Conservation (phyloP, 2,888 invertebrate species). For the Caenorhabditis wallacei region DNA sequence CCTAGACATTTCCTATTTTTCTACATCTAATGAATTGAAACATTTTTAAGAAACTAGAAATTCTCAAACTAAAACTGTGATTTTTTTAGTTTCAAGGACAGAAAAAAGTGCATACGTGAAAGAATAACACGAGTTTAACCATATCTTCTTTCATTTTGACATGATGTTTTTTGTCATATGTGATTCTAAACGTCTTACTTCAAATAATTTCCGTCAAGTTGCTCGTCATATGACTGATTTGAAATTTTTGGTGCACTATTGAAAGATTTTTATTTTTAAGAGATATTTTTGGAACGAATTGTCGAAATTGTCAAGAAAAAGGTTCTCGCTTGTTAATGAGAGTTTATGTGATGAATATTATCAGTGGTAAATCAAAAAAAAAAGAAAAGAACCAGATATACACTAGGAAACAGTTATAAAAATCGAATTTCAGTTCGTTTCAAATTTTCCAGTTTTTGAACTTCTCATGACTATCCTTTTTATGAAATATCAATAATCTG, state of each 20-base stretch:
- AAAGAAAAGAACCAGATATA: no score
- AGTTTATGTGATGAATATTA: no score
- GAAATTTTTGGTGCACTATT: neutral
- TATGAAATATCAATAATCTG: no score
- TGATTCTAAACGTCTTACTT: neutral
- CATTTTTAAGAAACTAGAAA: neutral
- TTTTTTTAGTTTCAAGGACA: neutral
- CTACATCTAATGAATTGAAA: neutral
- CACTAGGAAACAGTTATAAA: no score
- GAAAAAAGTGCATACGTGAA: slow-evolving; percentile 3
- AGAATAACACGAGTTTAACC: slow-evolving; percentile 10
- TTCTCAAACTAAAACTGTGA: neutral
- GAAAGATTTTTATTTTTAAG: no score
- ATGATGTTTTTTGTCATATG: slow-evolving; percentile 21
- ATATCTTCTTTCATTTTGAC: slow-evolving; percentile 23
- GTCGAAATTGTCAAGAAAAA: no score
- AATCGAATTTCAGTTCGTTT: no score
- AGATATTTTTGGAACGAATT: no score
- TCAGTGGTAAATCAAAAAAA: no score
- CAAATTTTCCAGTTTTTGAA: no score
- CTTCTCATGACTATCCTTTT: no score
- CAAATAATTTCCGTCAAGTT: neutral
- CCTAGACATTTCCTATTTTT: neutral
- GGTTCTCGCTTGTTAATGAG: no score
- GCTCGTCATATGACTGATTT: neutral